A percentile compares a stretch with the other conserved stretches of the same genome.
phyloP scores from a whole-genome alignment of 2,888 invertebrate species.

The Drosophila robusta region DNA sequence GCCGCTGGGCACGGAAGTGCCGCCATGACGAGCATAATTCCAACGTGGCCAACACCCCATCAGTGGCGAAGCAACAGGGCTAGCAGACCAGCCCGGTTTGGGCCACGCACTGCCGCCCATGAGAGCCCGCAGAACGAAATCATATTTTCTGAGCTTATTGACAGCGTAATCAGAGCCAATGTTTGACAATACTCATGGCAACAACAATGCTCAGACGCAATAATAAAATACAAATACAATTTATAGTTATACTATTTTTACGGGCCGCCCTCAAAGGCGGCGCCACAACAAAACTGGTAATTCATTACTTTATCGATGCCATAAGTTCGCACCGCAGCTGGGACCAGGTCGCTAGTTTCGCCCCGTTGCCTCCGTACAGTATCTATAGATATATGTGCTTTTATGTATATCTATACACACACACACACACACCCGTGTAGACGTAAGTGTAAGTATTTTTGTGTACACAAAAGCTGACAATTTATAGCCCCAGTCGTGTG shows the following conservation, averaged over 20 bases:
- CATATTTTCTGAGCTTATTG: conserved; percentile 79
- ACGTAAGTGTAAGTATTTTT: conserved; percentile 53
- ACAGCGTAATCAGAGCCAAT: conserved; percentile 79
- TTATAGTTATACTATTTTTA: conserved; percentile 66
- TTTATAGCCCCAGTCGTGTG: conserved; percentile 65
- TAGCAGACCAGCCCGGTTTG: conserved; percentile 28
- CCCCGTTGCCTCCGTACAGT: neutral
- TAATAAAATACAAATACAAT: conserved; percentile 76
- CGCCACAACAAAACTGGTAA: conserved; percentile 62
- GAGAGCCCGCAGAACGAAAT: conserved; percentile 44
- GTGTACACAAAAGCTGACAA: conserved; percentile 75
- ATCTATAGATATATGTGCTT: conserved; percentile 17
- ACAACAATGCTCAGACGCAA: conserved; percentile 53
- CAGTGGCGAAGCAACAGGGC: conserved; percentile 56
- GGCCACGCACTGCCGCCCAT: conserved; percentile 41
- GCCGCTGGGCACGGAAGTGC: conserved; percentile 72
- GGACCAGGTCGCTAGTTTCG: conserved; percentile 56
- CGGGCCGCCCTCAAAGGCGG: conserved; percentile 21
- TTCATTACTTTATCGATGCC: conserved; percentile 83
- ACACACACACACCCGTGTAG: conserved; percentile 3
- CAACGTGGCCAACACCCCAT: conserved; percentile 68
- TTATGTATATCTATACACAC: neutral
- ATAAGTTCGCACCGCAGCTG: conserved; percentile 79
- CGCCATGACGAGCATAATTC: conserved; percentile 83
- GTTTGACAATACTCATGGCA: conserved; percentile 56